These are phyloP conservation scores for Odontamblyopus lacepedii DNA, from an alignment of 2,797 vertebrate genomes.

Conservation along the genomic window DNA sequence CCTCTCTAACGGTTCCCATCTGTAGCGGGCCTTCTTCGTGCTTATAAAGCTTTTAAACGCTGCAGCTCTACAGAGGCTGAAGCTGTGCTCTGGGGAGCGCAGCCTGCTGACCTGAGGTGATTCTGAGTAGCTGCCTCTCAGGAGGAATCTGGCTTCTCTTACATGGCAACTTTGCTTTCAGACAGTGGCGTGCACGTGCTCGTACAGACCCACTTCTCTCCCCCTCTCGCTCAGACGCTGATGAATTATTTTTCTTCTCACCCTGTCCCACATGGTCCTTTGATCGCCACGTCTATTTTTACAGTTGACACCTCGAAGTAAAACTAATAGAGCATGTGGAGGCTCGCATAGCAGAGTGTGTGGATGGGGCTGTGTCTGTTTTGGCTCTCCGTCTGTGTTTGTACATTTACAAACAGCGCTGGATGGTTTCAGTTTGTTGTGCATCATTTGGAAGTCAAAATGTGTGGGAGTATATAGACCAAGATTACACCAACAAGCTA, in stretches of 20 bases:
- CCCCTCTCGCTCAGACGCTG: slow-evolving; percentile 35
- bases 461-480: no score
- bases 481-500: no score
- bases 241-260: slow-evolving; percentile 68
- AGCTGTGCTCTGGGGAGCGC: slow-evolving; percentile 43
- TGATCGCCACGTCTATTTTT: slow-evolving; percentile 78
- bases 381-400: slow-evolving; percentile 40
- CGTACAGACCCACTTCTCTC: slow-evolving; percentile 57
- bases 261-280: slow-evolving; percentile 71
- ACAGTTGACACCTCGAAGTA: slow-evolving; percentile 64
- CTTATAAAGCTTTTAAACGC: slow-evolving; percentile 69
- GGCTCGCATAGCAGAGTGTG: slow-evolving; percentile 29
- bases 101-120: slow-evolving; percentile 65
- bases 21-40: slow-evolving; percentile 33
- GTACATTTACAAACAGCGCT: slow-evolving; percentile 37
- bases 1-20: slow-evolving; percentile 29
- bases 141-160: slow-evolving; percentile 35
- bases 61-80: slow-evolving; percentile 57
- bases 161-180: slow-evolving; percentile 54
- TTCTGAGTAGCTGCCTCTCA: slow-evolving; percentile 69
- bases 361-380: slow-evolving; percentile 34
- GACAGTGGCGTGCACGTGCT: slow-evolving; percentile 33
- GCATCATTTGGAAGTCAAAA: no score
- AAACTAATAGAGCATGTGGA: slow-evolving; percentile 56
- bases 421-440: no score